These are phyloP conservation scores for Eulacestoma nigropectus DNA, from an alignment of 2,113 vertebrate genomes.

Conservation along the genomic window DNA sequence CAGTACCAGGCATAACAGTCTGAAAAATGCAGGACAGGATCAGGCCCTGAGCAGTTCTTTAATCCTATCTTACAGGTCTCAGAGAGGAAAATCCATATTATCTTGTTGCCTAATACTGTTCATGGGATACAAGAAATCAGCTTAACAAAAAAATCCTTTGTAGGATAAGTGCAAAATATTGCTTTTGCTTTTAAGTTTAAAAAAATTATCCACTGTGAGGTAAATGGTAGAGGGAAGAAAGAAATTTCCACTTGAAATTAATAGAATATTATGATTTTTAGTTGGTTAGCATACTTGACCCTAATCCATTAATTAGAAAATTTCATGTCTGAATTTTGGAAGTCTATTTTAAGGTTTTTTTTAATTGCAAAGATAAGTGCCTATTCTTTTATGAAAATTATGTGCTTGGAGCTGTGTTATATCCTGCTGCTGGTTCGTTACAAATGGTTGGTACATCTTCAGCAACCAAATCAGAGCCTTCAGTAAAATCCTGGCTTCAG, in stretches of 20 bases:
- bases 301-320: neutral
- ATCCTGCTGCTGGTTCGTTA: neutral
- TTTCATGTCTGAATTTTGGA: neutral
- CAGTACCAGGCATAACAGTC: neutral
- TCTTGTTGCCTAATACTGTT: constrained; percentile 28
- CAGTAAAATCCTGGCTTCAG: neutral
- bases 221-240: neutral
- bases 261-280: neutral
- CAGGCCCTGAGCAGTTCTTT: neutral
- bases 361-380: neutral
- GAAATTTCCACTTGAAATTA: neutral
- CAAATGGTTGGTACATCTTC: neutral
- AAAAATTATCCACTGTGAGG: neutral
- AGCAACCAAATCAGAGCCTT: neutral
- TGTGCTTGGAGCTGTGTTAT: neutral
- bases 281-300: neutral
- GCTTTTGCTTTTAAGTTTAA: neutral
- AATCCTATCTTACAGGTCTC: constrained; percentile 19
- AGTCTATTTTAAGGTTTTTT: neutral
- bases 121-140: constrained; percentile 33
- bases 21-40: neutral
- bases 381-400: neutral
- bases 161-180: neutral
- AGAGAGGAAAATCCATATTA: constrained; percentile 26
- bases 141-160: constrained; percentile 28